A percentile compares a stretch with the other conserved stretches of the same genome.
Evolutionary conservation across 92 coral and sea anemone genomes (phyloP).

Genomic region (Palythoa caribaeorum): DNA sequence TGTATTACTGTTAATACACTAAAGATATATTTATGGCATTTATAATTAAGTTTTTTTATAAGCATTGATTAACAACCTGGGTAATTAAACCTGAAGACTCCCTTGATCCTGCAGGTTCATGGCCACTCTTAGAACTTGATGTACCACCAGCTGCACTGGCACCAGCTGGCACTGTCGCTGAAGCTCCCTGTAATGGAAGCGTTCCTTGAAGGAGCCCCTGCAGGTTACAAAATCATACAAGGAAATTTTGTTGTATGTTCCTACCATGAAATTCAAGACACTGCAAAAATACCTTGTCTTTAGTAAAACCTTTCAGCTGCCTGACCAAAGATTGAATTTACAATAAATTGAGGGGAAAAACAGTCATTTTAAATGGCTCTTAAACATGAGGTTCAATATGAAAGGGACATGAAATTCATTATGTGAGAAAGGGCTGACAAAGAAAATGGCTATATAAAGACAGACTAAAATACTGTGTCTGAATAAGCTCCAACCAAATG

Average conservation of each 20-base stretch:
- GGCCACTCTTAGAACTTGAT: conserved; percentile 70
- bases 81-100: conserved; percentile 69
- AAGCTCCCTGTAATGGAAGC: conserved; percentile 30
- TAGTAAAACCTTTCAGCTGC: too few relatives aligned
- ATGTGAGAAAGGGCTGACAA: too few relatives aligned
- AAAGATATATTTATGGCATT: neutral
- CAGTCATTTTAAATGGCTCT: too few relatives aligned
- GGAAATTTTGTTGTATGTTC: neutral
- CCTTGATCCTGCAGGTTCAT: conserved; percentile 70
- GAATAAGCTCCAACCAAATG: too few relatives aligned
- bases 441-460: too few relatives aligned
- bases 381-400: too few relatives aligned
- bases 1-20: neutral
- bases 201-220: conserved; percentile 25
- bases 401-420: too few relatives aligned
- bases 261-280: too few relatives aligned
- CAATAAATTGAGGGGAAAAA: too few relatives aligned
- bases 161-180: neutral
- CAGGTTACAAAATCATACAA: neutral
- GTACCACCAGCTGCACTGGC: conserved; percentile 60
- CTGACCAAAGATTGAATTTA: too few relatives aligned
- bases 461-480: too few relatives aligned
- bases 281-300: too few relatives aligned
- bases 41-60: neutral
- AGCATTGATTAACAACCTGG: conserved; percentile 32